Evolutionary conservation across 2,888 invertebrate genomes (phyloP).

Genomic region (Lasioglossum marginatum): DNA sequence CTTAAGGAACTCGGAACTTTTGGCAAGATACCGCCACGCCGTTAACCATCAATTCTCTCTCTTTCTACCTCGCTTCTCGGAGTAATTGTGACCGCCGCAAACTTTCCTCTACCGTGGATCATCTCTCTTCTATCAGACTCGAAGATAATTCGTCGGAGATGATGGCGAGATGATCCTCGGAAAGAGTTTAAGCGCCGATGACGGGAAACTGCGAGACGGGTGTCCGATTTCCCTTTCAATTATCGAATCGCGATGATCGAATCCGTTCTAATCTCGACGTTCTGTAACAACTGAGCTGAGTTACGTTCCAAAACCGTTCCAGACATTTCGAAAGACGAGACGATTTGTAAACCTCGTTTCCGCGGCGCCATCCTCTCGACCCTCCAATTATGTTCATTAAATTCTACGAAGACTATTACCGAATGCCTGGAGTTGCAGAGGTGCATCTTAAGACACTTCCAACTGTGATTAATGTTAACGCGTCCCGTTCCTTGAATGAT

Average conservation of each 20-base stretch:
- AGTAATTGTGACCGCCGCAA: slow-evolving; percentile 1
- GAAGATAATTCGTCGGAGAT: background rate
- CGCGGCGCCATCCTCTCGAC: background rate
- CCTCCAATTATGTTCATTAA: background rate
- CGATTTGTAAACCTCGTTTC: background rate
- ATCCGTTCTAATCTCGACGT: background rate
- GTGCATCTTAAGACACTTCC: background rate
- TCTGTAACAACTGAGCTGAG: background rate
- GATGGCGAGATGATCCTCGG: background rate
- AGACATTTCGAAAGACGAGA: background rate
- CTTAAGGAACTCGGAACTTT: background rate
- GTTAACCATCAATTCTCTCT: slow-evolving; percentile 3
- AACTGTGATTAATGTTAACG: background rate
- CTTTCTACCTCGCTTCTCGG: background rate
- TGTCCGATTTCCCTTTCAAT: slow-evolving; percentile 21
- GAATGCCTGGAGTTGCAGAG: background rate
- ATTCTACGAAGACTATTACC: background rate
- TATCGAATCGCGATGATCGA: slow-evolving; percentile 4
- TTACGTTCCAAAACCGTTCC: background rate
- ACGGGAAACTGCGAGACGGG: background rate
- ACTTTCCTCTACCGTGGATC: background rate
- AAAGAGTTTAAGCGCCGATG: background rate
- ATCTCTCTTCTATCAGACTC: background rate
- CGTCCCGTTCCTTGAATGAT: background rate
- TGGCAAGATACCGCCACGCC: slow-evolving; percentile 4